Evolutionary conservation across 2,888 invertebrate genomes (phyloP), one percentile per base, ranked within the genome.

Genomic region (Ophion ventricosus): DNA sequence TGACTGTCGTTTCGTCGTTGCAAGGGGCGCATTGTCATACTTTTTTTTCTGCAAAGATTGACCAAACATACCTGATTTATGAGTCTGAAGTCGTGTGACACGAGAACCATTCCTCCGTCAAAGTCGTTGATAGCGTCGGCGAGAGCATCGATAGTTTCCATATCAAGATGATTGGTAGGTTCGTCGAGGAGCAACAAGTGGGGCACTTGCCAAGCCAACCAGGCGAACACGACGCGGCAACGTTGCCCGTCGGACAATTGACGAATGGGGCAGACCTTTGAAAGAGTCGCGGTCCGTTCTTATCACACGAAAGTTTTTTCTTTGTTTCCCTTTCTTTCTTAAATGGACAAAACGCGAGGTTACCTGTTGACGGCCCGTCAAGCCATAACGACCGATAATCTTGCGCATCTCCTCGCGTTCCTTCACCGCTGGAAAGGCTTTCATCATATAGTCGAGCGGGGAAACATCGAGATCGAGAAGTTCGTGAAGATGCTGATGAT

Each of bases 361-460:
- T 88, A 97, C 98, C 95, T 99, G 98, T 92, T 99, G 99, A 84
- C 98, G 95, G 5, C 99, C 99, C 0, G 99, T 98, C 69, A 99
- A 95, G 1, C 99, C 99, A 93, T 99, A 99, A 80, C 99, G 96
- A 0, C 99, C 99, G 90, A 99, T 98, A 89, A 99, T 99, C 94
- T 98, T 99, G 82, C 99, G 95, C 99, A 99, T 99, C 93, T 99
- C 99, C 94, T 99, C 99, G 40, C 97, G 96, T 93, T 99, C 99
- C 90, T 99, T 98, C 8, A 99, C 97, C 14, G 98, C 98, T 0
- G 99, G 99, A 94, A 98, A 99, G 89, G 97, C 96, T 91, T 96
- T 97, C 97, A 99, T 96, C 99, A 99, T 99, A 94, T 99, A 99
- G 89, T 99, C 99, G 61, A 99, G 94, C 11, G 99, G 99, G 26